phyloP scores from a whole-genome alignment of 2,113 vertebrate genomes.

The Peromyscus leucopus region DNA sequence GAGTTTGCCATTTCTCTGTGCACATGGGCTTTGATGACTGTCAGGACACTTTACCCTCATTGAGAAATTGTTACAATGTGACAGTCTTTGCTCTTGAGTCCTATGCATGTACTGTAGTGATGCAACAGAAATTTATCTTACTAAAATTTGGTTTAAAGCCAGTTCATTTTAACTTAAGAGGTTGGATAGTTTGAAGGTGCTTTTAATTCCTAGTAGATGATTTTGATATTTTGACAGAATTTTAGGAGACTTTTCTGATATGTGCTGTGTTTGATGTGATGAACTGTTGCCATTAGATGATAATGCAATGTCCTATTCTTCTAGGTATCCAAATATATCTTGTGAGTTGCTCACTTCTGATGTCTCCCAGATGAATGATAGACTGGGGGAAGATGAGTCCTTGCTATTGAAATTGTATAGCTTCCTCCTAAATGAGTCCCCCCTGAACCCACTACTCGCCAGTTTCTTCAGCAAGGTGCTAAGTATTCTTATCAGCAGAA shows the following conservation, averaged over 20 bases:
- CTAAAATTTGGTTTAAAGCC: background rate
- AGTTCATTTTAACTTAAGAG: constrained; percentile 3
- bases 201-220: background rate
- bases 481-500: constrained; percentile 99
- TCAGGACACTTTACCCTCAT: background rate
- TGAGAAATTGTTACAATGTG: background rate
- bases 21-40: background rate
- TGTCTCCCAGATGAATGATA: constrained; percentile 97
- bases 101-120: background rate
- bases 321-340: constrained; percentile 98
- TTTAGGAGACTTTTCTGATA: constrained; percentile 45
- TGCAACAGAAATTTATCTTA: background rate
- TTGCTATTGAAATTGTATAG: constrained; percentile 95
- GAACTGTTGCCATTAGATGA: constrained; percentile 39
- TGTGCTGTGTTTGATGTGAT: constrained; percentile 43
- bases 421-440: constrained; percentile 96
- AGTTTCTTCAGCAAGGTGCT: constrained; percentile 99
- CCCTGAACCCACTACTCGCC: constrained; percentile 96
- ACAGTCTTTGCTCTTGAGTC: background rate
- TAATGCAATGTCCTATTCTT: constrained; percentile 62
- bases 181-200: background rate
- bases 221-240: constrained; percentile 18
- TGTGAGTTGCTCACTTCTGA: constrained; percentile 99
- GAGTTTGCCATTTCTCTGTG: accelerated
- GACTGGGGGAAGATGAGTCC: constrained; percentile 96